These are phyloP conservation scores for Myiotriccus ornatus DNA, from an alignment of 2,797 vertebrate species.

Conservation along the genomic window DNA sequence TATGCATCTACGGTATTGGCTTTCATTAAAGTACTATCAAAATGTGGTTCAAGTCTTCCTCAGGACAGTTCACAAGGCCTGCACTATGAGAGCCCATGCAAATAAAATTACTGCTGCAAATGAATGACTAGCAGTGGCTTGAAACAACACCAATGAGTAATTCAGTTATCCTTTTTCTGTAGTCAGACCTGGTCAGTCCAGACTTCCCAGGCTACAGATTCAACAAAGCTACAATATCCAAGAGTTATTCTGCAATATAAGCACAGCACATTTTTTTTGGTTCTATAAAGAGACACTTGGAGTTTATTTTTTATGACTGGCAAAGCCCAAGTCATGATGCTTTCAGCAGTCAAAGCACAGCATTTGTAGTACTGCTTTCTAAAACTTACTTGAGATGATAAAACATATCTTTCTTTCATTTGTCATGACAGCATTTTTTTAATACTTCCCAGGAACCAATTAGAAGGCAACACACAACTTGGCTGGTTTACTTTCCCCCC, in stretches of 20 bases:
- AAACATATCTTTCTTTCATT: neutral
- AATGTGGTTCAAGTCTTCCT: neutral
- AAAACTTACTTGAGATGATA: neutral
- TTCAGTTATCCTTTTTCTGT: neutral
- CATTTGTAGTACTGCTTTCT: neutral
- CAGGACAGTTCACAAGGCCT: neutral
- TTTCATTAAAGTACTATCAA: neutral
- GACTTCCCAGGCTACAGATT: neutral
- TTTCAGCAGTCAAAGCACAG: neutral
- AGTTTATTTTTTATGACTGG: neutral
- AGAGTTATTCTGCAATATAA: neutral
- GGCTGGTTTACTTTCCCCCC: neutral
- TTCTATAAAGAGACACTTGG: neutral
- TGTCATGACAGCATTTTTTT: neutral
- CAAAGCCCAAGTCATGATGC: neutral
- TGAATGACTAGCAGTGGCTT: neutral
- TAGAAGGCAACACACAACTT: neutral
- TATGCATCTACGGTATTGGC: neutral
- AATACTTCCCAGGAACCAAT: neutral
- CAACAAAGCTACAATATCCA: neutral
- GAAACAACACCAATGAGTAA: neutral
- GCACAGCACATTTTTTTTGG: neutral
- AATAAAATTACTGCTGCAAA: neutral
- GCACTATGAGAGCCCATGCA: neutral
- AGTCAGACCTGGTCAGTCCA: neutral